These are phyloP conservation scores for Saguinus midas DNA, from an alignment of 2,113 vertebrate genomes.

Conservation along the genomic window DNA sequence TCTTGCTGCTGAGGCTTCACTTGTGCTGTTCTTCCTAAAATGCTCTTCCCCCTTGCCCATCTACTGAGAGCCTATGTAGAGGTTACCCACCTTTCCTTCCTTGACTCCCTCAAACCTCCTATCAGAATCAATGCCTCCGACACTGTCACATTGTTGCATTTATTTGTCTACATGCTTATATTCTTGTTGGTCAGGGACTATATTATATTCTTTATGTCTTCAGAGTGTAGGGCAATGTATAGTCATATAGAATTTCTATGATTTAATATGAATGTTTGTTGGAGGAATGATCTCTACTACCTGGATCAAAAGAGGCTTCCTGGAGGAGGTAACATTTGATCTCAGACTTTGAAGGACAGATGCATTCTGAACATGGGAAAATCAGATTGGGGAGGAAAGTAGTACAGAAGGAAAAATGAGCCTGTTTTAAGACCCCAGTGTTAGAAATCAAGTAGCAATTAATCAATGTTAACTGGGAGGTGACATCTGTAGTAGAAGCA, in stretches of 20 bases:
- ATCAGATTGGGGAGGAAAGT: background rate
- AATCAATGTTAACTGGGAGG: background rate
- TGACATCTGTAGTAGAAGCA: background rate
- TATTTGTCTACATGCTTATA: background rate
- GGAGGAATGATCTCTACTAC: background rate
- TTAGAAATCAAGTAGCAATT: background rate
- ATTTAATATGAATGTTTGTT: conserved; percentile 48
- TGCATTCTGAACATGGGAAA: background rate
- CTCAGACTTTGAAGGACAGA: background rate
- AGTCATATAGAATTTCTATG: background rate
- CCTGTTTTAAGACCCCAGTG: background rate
- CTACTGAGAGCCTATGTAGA: background rate
- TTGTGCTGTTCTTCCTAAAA: background rate
- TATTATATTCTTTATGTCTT: conserved; percentile 14
- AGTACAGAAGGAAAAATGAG: background rate
- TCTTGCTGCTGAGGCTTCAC: background rate
- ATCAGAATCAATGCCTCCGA: background rate
- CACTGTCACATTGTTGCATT: background rate
- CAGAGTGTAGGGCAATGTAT: background rate
- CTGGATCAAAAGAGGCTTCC: conserved; percentile 11
- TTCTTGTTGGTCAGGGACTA: background rate
- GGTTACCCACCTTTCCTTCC: background rate
- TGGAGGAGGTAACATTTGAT: conserved; percentile 34
- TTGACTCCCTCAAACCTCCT: background rate
- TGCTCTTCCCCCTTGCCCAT: background rate